Conservation (phyloP, 2,113 vertebrate species). For the Synodontis membranacea region DNA sequence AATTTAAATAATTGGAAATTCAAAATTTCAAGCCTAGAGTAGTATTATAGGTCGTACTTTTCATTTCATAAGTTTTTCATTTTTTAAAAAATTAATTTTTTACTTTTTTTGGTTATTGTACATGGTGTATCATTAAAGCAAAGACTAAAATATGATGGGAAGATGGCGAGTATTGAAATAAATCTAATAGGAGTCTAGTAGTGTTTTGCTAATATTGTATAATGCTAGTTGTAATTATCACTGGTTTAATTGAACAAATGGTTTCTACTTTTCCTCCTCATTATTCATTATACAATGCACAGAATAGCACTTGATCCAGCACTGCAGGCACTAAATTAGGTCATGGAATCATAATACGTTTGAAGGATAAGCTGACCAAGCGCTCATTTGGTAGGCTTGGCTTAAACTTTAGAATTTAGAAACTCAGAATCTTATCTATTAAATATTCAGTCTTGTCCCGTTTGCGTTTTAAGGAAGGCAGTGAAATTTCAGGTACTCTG, state of each 20-base stretch:
- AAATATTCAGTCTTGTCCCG: neutral
- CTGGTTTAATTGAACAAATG: neutral
- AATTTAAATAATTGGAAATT: too few species aligned
- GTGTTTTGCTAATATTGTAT: neutral
- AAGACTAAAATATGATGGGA: neutral
- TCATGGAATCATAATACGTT: neutral
- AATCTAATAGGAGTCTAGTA: too few species aligned
- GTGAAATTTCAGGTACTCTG: conserved; percentile 42
- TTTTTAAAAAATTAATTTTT: too few species aligned
- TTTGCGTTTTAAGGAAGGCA: conserved; percentile 4
- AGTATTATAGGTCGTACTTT: too few species aligned
- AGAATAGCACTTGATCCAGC: neutral
- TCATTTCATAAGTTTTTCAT: too few species aligned
- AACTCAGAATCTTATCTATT: neutral
- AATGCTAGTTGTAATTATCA: neutral
- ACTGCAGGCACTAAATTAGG: neutral
- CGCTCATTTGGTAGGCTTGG: neutral
- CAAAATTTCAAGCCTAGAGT: too few species aligned
- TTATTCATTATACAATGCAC: neutral
- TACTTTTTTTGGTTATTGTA: too few species aligned
- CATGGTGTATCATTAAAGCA: neutral
- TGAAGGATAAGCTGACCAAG: neutral
- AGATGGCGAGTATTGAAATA: too few species aligned
- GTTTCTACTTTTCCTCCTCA: neutral
- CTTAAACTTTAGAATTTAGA: neutral